These are phyloP conservation scores for Ochotona princeps DNA, from an alignment of 2,113 vertebrate genomes.

Conservation along the genomic window DNA sequence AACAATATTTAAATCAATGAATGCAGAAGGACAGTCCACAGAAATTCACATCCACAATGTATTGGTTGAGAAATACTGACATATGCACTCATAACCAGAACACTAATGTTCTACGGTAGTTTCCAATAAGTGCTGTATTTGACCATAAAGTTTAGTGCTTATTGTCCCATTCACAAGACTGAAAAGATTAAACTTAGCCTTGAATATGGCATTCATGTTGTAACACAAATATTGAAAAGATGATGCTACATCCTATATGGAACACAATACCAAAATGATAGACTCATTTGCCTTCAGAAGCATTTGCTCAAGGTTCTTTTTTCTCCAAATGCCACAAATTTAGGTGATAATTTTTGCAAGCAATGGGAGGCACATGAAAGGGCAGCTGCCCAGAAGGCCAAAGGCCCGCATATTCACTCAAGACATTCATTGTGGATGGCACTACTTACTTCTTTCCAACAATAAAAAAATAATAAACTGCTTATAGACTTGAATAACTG, in stretches of 20 bases:
- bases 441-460: conserved; percentile 50
- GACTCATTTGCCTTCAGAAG: conserved; percentile 53
- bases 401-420: conserved; percentile 26
- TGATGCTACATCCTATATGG: conserved; percentile 29
- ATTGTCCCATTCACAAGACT: conserved; percentile 59
- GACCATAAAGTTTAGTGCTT: conserved; percentile 57
- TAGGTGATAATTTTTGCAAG: conserved; percentile 33
- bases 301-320: conserved; percentile 45
- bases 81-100: conserved; percentile 48
- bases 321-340: conserved; percentile 18
- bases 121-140: conserved; percentile 29
- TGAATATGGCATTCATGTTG: conserved; percentile 50
- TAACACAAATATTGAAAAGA: conserved; percentile 65
- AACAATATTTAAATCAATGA: conserved; percentile 51
- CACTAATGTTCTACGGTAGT: conserved; percentile 16
- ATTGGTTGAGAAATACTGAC: conserved; percentile 49
- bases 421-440: not conserved
- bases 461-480: conserved; percentile 59
- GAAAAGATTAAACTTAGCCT: conserved; percentile 63
- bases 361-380: not conserved
- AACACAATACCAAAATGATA: conserved; percentile 57
- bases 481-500: conserved; percentile 39
- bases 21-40: conserved; percentile 55
- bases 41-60: conserved; percentile 56
- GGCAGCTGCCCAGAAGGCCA: conserved; percentile 2